Percentiles rank a stretch among this genome's conserved stretches.
These are phyloP conservation scores for Chrysolina americana DNA, from an alignment of 2,888 invertebrate genomes.

Conservation along the genomic window DNA sequence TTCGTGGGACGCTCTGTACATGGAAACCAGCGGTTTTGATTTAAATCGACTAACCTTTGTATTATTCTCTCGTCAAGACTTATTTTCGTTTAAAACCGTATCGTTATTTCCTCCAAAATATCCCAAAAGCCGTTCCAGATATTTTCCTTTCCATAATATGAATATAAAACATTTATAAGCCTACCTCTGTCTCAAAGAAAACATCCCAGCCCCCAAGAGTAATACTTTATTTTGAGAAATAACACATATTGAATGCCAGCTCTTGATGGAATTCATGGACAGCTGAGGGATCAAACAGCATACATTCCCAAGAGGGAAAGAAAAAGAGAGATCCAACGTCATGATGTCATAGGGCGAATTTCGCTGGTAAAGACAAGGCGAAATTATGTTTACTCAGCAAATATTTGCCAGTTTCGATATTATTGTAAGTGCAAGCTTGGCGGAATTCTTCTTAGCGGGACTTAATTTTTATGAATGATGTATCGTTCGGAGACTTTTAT, in stretches of 20 bases:
- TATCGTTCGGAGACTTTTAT: neutral
- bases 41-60: no score
- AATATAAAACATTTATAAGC: neutral
- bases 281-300: constrained; percentile 54
- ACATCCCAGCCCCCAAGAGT: constrained; percentile 5
- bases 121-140: neutral
- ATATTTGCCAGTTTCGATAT: constrained; percentile 57
- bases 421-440: constrained; percentile 52
- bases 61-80: no score
- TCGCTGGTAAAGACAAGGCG: constrained; percentile 19
- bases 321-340: neutral
- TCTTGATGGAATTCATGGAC: constrained; percentile 43
- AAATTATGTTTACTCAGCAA: constrained; percentile 60
- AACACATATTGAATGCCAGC: constrained; percentile 44
- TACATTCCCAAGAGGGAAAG: constrained; percentile 44
- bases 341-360: neutral
- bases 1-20: no score
- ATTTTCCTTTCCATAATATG: neutral
- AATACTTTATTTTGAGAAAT: constrained; percentile 48
- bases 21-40: no score
- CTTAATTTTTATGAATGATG: constrained; percentile 26
- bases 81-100: no score
- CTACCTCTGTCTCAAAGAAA: constrained; percentile 22
- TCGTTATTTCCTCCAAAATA: neutral
- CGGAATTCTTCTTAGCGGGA: constrained; percentile 45